Evolutionary conservation across 2,888 invertebrate species (phyloP).

Genomic region (Corbicula japonica): DNA sequence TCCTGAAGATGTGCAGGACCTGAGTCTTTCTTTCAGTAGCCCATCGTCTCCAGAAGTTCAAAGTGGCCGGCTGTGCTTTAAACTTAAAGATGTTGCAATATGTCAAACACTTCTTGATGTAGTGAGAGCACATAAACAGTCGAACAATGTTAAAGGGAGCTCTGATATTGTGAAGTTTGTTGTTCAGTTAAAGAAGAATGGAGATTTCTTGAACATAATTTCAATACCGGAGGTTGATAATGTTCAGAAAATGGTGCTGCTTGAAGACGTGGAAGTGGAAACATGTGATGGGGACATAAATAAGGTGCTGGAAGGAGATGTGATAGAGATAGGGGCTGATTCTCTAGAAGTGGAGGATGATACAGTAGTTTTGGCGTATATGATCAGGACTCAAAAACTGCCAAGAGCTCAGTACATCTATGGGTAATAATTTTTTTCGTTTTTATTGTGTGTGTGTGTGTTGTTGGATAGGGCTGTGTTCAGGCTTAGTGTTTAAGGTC

Average conservation of each 20-base stretch:
- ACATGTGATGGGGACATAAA: constrained; percentile 49
- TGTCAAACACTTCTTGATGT: constrained; percentile 21
- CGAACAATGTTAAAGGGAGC: neutral
- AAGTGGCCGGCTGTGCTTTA: constrained; percentile 5
- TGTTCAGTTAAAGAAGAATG: constrained; percentile 29
- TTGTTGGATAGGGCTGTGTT: too few relatives aligned
- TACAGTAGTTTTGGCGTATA: constrained; percentile 45
- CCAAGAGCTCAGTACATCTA: constrained; percentile 50
- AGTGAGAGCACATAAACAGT: neutral
- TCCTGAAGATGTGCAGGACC: constrained; percentile 23
- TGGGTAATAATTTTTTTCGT: too few relatives aligned
- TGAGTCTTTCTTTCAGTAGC: constrained; percentile 7
- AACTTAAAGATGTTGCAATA: constrained; percentile 16
- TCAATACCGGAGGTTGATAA: constrained; percentile 46
- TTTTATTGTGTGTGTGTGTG: too few relatives aligned
- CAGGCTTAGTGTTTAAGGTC: too few relatives aligned
- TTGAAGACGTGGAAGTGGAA: constrained; percentile 56
- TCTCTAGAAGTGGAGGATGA: constrained; percentile 2
- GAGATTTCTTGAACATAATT: too few relatives aligned
- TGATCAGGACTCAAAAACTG: constrained; percentile 41
- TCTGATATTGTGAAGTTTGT: constrained; percentile 16
- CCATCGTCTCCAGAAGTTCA: neutral
- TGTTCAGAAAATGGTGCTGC: constrained; percentile 46
- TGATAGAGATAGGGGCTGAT: constrained; percentile 38
- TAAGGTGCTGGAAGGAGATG: constrained; percentile 50